Conservation (phyloP, 2,797 vertebrate genomes). For the Sardinella longiceps region DNA sequence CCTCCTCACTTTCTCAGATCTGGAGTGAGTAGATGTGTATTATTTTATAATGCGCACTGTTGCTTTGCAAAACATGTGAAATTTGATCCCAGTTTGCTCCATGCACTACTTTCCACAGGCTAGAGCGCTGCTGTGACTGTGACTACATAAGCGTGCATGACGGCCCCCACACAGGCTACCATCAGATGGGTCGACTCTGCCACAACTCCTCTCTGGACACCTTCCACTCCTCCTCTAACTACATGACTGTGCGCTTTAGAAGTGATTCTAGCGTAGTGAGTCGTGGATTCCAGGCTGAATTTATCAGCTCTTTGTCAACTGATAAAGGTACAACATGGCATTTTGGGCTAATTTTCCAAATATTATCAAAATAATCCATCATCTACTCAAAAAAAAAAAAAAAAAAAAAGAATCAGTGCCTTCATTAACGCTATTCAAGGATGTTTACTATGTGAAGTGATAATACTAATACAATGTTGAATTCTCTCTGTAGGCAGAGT, state of each 20-base stretch:
- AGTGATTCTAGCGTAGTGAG: conserved; percentile 69
- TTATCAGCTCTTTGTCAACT: conserved; percentile 62
- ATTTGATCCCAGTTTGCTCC: too few species aligned
- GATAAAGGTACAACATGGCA: conserved; percentile 52
- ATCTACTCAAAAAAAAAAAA: conserved; percentile 69
- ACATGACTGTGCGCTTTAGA: conserved; percentile 79
- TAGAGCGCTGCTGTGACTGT: conserved; percentile 78
- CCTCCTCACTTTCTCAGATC: conserved; percentile 68
- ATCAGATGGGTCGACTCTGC: conserved; percentile 70
- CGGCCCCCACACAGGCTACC: conserved; percentile 62
- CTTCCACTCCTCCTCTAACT: conserved; percentile 76
- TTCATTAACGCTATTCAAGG: too few species aligned
- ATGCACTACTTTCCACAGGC: conserved; percentile 52
- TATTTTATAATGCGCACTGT: background rate
- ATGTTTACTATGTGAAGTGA: background rate
- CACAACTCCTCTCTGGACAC: conserved; percentile 45
- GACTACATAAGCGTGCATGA: conserved; percentile 78
- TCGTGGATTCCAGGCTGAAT: conserved; percentile 75
- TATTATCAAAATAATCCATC: background rate
- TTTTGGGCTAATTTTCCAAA: background rate
- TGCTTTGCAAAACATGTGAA: conserved; percentile 11
- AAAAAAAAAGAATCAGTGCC: conserved; percentile 60
- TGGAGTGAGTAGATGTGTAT: conserved; percentile 76
- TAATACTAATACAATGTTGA: too few species aligned
- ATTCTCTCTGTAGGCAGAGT: conserved; percentile 64